A percentile compares a stretch with the other conserved stretches of the same genome.
These are phyloP conservation scores for Gymnodraco acuticeps DNA, from an alignment of 2,797 vertebrate genomes.

Conservation along the genomic window DNA sequence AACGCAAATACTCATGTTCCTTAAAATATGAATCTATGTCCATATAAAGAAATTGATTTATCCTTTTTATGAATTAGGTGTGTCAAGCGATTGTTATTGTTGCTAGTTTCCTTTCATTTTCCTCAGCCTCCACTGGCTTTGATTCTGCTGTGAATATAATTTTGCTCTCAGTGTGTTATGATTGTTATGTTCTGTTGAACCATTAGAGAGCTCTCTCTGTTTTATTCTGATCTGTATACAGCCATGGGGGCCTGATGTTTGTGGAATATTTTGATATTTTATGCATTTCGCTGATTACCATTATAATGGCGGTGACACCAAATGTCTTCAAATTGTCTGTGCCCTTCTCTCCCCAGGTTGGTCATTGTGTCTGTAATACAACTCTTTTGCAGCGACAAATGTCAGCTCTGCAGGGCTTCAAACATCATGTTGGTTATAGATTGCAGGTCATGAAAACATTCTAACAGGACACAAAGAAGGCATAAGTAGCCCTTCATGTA, in stretches of 20 bases:
- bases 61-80: not conserved
- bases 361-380: conserved; percentile 27
- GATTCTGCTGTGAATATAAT: conserved; percentile 32
- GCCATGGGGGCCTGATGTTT: conserved; percentile 13
- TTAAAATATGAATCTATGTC: not conserved
- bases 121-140: conserved; percentile 5
- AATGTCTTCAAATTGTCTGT: conserved; percentile 16
- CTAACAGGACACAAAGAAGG: not conserved
- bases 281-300: conserved; percentile 18
- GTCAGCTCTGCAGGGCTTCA: conserved; percentile 33
- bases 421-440: conserved; percentile 18
- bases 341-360: conserved; percentile 33
- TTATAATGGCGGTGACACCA: conserved; percentile 1
- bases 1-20: not conserved
- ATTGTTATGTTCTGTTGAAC: conserved; percentile 35
- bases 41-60: not conserved
- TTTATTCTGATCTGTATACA: conserved; percentile 19
- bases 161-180: conserved; percentile 25
- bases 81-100: not conserved
- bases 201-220: conserved; percentile 21
- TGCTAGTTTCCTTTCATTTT: not conserved
- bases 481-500: not conserved
- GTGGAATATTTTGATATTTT: conserved; percentile 20
- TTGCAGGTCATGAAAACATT: not conserved
- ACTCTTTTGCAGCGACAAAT: conserved; percentile 32